Evolutionary conservation across 2,113 vertebrate genomes (phyloP).

Genomic region (Ifrita kowaldi): DNA sequence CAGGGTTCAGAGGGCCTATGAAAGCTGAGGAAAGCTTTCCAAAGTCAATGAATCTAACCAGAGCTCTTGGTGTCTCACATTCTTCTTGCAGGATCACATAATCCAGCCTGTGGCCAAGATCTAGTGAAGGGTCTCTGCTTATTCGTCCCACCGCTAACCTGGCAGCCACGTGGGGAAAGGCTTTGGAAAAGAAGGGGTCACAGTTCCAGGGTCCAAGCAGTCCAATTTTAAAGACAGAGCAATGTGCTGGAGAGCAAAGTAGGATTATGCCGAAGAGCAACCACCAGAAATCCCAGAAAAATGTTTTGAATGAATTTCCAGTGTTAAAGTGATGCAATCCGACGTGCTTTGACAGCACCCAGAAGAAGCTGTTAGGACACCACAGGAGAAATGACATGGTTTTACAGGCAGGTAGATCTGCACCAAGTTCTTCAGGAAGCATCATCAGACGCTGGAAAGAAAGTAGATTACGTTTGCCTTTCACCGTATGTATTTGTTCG

Average conservation of each 20-base stretch:
- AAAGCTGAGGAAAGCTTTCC: constrained; percentile 78
- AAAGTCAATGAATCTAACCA: constrained; percentile 76
- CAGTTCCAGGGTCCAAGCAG: constrained; percentile 88
- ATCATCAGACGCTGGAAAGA: constrained; percentile 18
- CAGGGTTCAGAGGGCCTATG: constrained; percentile 84
- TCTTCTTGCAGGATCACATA: constrained; percentile 83
- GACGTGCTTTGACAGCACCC: constrained; percentile 49
- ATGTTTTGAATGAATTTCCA: constrained; percentile 6
- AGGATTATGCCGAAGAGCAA: constrained; percentile 70
- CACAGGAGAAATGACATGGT: constrained; percentile 76
- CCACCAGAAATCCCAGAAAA: constrained; percentile 65
- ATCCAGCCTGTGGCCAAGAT: constrained; percentile 76
- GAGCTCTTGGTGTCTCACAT: constrained; percentile 82
- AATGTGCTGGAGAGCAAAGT: constrained; percentile 66
- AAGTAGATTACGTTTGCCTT: not conserved
- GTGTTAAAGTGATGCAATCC: constrained; percentile 14
- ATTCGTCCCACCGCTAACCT: constrained; percentile 79
- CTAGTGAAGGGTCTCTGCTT: constrained; percentile 75
- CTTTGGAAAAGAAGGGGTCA: constrained; percentile 81
- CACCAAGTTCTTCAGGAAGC: not conserved
- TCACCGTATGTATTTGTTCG: accelerated
- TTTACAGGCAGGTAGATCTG: constrained; percentile 33
- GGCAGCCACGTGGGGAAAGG: constrained; percentile 79
- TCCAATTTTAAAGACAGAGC: constrained; percentile 84
- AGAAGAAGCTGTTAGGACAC: constrained; percentile 48